Evolutionary conservation across 53 echinoderm and acorn worm genomes (phyloP).

Genomic region (Temnopleurus reevesii): DNA sequence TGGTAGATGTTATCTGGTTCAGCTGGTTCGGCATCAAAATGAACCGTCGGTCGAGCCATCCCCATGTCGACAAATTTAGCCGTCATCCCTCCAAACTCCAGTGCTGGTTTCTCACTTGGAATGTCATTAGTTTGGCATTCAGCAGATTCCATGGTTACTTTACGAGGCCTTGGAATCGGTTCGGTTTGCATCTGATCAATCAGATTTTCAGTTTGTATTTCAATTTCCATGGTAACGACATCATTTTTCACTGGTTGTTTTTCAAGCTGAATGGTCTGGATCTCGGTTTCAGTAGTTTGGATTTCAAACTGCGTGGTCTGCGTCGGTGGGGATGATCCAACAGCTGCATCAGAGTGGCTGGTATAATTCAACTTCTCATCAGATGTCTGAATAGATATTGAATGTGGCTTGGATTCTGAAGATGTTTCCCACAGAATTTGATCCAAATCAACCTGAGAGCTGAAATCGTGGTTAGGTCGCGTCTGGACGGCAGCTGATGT

Average conservation of each 20-base stretch:
- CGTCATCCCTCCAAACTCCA: conserved; percentile 31
- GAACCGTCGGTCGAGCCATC: conserved; percentile 44
- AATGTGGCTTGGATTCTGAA: background rate
- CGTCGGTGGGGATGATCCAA: background rate
- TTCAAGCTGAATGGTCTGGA: background rate
- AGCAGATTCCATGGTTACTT: conserved; percentile 18
- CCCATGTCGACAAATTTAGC: conserved; percentile 52
- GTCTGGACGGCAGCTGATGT: conserved; percentile 34
- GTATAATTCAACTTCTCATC: background rate
- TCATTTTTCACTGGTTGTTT: background rate
- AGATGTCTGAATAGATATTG: conserved; percentile 45
- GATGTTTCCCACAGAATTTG: conserved; percentile 30
- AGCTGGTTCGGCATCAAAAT: conserved; percentile 56
- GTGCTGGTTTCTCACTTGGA: background rate
- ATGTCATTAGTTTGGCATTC: background rate
- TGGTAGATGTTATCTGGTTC: conserved; percentile 26
- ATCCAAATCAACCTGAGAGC: conserved; percentile 54
- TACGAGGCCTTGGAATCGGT: background rate
- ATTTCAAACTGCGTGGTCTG: background rate
- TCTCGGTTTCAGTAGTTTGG: conserved; percentile 24
- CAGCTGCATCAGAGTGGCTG: background rate
- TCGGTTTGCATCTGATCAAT: background rate
- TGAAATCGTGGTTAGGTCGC: conserved; percentile 39
- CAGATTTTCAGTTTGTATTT: conserved; percentile 24
- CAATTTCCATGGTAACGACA: background rate